Evolutionary conservation across 2,888 invertebrate genomes (phyloP), one percentile per base, ranked within the genome.

Genomic region (Epistrophe eligans): DNA sequence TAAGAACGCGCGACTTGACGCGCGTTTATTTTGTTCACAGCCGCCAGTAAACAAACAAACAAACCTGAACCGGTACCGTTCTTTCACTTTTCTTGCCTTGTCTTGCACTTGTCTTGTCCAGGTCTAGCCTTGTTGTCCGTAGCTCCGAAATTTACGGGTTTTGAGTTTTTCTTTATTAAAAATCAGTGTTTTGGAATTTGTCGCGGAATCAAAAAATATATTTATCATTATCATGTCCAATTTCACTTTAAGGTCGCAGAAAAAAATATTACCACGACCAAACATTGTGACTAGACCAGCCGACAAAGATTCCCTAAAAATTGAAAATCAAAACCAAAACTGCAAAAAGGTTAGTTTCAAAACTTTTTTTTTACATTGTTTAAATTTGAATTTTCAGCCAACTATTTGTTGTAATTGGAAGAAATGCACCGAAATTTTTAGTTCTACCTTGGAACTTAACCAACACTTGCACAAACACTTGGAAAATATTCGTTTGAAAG

Each of bases 381-480:
- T n/a, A 64, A 45, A 24, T 13, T 13, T 4, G 11, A 19, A 9
- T 10, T 80, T 74, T 43, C 28, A 81, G 80, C 2, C 2, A 50
- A 13, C 32, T 10, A 62, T 70, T 24, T 28, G 38, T 17, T 92
- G 92, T 64, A 88, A 89, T 32, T 92, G 91, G 92, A 80, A 74
- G 11, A 88, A 79, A 7, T 92, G 92, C 50, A 83, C 67, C 45
- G 62, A 72, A 50, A 77, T 76, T 9, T 91, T 89, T 70, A 73
- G 64, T 32, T 89, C 90, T 19, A 90, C 90, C 17, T 90, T 91
- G 90, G 83, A 89, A 35, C 89, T 92, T 2, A 91, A 92, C 79
- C 71, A 83, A 1, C 92, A 92, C 79, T 90, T 92, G n/a, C 88
- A 79, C 24, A 72, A 79, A 13, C 92, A 92, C 82, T 80, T 92